Base-by-base conservation (phyloP, 2,888 invertebrate species). In the Eupithecia insigniata region DNA sequence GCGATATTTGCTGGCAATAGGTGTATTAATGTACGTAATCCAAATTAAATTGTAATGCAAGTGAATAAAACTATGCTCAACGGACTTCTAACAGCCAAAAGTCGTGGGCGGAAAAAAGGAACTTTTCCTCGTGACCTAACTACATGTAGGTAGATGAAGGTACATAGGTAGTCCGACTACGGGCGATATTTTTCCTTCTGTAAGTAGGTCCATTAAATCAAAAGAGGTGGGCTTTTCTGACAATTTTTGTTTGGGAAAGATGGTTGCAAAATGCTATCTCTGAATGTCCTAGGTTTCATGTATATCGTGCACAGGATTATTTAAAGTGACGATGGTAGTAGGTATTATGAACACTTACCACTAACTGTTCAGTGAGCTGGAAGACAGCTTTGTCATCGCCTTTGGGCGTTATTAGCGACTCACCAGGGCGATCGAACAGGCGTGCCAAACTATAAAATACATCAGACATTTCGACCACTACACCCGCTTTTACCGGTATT, bases 331-430 rank as follows among this genome's bases (percentile, higher is more conserved):
- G 6, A 60, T 30, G 58, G 16, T 28, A 58, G 28, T 26, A 14
- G 1, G 2, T 16, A 58, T 7, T 55, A 60, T 26, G 39, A 39
- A 28, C 67, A 92, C 95, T 95, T 90, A 96, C 96, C 95, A 96
- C 84, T 79, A 95, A 95, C 75, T 95, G 89, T 68, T 94, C 86
- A 0, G 96, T 95, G 7, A 96, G 93, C 76, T 96, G 94, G 77
- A 96, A 96, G 18, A 95, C 89, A 26, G 95, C 90, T 74, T 95
- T 95, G 0, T 93, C 81, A 0, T 96, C 95, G 18, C 96, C 96
- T 82, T 96, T 96, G 0, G 96, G 95, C 28, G 95, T 93, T 76
- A 96, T 95, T 70, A 96, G 85, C 0, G 96, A 94, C 83, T 96
- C 96, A 43, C 91, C 89, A 0, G 96, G 96, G 39, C 96, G 94